Conservation (phyloP, 2,797 vertebrate species). For the Myotis myotis region DNA sequence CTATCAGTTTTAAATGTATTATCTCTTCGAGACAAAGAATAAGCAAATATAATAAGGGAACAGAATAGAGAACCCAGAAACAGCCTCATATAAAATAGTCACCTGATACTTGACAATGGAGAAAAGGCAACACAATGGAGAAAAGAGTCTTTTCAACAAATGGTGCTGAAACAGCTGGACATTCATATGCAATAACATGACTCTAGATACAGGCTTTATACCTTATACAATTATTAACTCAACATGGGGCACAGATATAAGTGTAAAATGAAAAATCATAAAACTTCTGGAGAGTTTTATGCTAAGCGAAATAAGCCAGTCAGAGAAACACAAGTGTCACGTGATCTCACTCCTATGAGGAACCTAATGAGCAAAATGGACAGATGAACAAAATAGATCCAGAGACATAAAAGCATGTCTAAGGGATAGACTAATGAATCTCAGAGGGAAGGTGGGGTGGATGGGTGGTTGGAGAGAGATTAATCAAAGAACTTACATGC, state of each 20-base stretch:
- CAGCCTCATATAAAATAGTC: neutral
- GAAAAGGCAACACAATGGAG: neutral
- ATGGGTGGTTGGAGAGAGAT: too few species aligned
- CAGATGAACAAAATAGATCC: too few species aligned
- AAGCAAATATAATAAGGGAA: neutral
- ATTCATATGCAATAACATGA: neutral
- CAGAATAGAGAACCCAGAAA: neutral
- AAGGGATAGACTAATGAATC: too few species aligned
- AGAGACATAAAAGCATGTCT: too few species aligned
- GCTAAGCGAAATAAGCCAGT: too few species aligned
- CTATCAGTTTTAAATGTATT: neutral
- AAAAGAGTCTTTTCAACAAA: neutral
- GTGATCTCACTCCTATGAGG: too few species aligned
- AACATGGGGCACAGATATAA: neutral
- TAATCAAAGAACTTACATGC: too few species aligned
- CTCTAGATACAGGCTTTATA: neutral
- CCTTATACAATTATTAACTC: neutral
- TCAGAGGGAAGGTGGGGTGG: too few species aligned
- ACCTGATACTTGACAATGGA: neutral
- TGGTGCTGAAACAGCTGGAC: neutral
- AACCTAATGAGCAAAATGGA: too few species aligned
- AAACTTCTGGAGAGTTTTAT: neutral
- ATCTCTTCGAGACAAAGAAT: neutral
- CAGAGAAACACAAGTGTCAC: too few species aligned
- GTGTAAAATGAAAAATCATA: neutral